Base-by-base conservation (phyloP, 2,113 vertebrate genomes). In the Pachycephala philippinensis region DNA sequence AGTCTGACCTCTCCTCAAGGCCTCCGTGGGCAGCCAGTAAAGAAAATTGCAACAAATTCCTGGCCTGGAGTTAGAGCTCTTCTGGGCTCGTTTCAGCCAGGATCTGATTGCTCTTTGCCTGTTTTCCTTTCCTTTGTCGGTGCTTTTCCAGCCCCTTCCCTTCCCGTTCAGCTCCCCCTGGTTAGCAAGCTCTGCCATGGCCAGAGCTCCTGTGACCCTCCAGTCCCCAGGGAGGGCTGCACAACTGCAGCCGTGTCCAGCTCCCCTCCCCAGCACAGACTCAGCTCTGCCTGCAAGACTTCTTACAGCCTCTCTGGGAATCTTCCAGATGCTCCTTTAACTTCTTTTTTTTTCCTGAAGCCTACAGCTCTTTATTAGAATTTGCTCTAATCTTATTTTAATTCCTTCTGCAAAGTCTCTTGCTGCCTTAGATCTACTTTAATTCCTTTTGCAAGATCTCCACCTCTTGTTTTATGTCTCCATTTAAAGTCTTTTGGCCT, bases 341-440 rank as follows among this genome's bases (percentile, higher is more conserved):
- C 44, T 64, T 52, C 2, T 44, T 40, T 54, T 52, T 49, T 63
- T 70, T 53, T 54, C 57, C 22, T 45, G 3, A 86, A 95, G 66
- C 45, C 63, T 54, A 76, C 1, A 2, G 28, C 35, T 90, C 59
- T 90, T 87, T 83, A 84, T 90, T 90, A 92, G 60, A 89, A 92
- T 92, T 95, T 88, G 68, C 60, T 90, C 76, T 95, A 92, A 95
- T 92, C 86, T 63, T 70, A 84, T 86, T 93, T 93, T 92, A 96
- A 95, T 95, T 90, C 83, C 33, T 95, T 84, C 87, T 90, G 65
- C 68, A 56, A 84, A 80, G 56, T 84, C 86, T 95, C 89, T 90
- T 54, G 91, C 72, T 56, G 92, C 42, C 44, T 95, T 70, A 83
- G 89, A 86, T 93, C 59, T 35, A 50, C 64, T 94, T 88, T 93